Evolutionary conservation across 2,113 vertebrate species (phyloP).

Genomic region (Aptenodytes forsteri): DNA sequence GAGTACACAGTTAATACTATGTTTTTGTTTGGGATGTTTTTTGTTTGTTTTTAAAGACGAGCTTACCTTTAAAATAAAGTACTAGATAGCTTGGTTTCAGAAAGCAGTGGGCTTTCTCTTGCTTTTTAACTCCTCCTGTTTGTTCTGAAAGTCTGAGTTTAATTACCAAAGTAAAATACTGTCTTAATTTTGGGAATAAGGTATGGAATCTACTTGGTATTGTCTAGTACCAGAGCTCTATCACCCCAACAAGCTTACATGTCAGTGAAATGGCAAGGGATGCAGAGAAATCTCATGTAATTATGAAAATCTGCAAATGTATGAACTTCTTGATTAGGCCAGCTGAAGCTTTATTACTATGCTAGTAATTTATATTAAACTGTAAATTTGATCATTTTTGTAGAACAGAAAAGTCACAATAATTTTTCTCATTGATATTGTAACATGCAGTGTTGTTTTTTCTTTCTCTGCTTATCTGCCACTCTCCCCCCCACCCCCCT

Average conservation of each 20-base stretch:
- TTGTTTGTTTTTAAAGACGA: not conserved
- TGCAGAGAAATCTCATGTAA: constrained; percentile 12
- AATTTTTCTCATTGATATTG: constrained; percentile 7
- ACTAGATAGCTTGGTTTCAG: not conserved
- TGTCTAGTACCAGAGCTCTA: not conserved
- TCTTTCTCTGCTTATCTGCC: not conserved
- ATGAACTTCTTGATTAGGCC: constrained; percentile 58
- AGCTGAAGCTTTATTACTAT: constrained; percentile 47
- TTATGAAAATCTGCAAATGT: constrained; percentile 47
- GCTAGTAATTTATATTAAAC: constrained; percentile 43
- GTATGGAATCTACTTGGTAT: not conserved
- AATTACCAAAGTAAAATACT: not conserved
- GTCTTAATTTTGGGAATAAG: not conserved
- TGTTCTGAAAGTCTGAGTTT: not conserved
- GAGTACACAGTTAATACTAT: not conserved
- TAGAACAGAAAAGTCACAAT: constrained; percentile 16
- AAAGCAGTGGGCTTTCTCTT: not conserved
- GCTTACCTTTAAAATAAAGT: not conserved
- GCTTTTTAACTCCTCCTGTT: not conserved
- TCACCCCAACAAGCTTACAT: not conserved
- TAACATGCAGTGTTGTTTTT: not conserved
- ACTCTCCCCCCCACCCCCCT: not conserved
- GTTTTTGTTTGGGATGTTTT: not conserved
- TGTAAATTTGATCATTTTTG: constrained; percentile 35
- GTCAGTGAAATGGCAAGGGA: not conserved